phyloP scores from a whole-genome alignment of 2,113 vertebrate genomes.

The Perca schrenkii region DNA sequence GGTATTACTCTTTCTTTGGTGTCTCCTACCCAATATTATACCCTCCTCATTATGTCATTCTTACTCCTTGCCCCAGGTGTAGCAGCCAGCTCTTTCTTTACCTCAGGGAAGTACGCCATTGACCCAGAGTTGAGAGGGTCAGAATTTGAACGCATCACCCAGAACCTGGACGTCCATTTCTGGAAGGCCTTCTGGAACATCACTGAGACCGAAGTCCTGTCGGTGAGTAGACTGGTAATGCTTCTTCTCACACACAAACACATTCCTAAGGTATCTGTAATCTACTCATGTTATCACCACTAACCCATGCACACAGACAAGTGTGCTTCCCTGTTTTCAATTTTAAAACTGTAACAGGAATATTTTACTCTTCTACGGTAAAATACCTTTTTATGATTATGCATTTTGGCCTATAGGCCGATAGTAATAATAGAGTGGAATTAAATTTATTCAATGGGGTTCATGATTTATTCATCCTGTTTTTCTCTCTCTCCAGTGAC shows the following conservation, averaged over 20 bases:
- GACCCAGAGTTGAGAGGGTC: conserved; percentile 91
- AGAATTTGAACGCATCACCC: conserved; percentile 91
- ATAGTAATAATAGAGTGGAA: conserved; percentile 67
- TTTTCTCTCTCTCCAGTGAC: conserved; percentile 55
- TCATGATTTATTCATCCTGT: conserved; percentile 71
- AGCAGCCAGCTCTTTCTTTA: conserved; percentile 91
- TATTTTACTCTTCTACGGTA: conserved; percentile 48
- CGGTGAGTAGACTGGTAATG: conserved; percentile 77
- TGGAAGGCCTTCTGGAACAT: conserved; percentile 96
- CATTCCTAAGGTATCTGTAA: background rate
- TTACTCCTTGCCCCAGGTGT: conserved; percentile 81
- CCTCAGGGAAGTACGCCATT: conserved; percentile 91
- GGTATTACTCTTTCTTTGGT: background rate
- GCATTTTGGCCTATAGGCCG: conserved; percentile 54
- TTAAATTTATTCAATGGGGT: conserved; percentile 64
- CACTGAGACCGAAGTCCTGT: conserved; percentile 90
- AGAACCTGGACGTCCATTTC: conserved; percentile 93
- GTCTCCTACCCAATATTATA: conserved; percentile 2
- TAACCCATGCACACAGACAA: background rate
- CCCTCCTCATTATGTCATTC: background rate
- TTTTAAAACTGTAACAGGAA: conserved; percentile 31
- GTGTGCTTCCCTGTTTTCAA: conserved; percentile 30
- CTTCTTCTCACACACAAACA: background rate
- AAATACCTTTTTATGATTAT: conserved; percentile 56
- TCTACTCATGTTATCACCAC: background rate